Evolutionary conservation across 2,888 invertebrate species (phyloP).

Genomic region (Anoplius nigerrimus): DNA sequence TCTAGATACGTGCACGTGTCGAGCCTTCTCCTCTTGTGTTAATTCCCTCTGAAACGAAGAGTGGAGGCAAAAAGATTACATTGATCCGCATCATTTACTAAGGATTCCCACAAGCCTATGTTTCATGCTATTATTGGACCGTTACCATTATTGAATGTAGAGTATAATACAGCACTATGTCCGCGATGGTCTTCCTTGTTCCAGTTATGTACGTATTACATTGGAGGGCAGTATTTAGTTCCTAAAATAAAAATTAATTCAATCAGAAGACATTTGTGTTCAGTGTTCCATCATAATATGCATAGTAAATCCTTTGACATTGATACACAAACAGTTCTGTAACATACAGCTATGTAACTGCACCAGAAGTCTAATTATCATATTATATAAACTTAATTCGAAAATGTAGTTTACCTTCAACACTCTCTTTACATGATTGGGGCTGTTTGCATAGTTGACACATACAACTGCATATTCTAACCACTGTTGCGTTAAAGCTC

Average conservation of each 20-base stretch:
- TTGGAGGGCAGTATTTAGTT: constrained; percentile 77
- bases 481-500: constrained; percentile 78
- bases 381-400: not conserved
- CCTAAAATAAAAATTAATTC: constrained; percentile 66
- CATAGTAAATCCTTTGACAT: no score
- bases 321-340: no score
- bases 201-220: constrained; percentile 79
- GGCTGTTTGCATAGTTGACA: constrained; percentile 76
- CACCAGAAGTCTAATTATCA: not conserved
- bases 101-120: constrained; percentile 40
- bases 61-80: constrained; percentile 45
- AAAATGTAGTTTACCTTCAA: constrained; percentile 74
- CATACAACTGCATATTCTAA: constrained; percentile 80
- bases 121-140: not conserved
- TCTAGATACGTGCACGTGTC: constrained; percentile 82
- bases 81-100: constrained; percentile 49
- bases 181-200: constrained; percentile 80
- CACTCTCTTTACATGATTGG: constrained; percentile 75
- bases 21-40: constrained; percentile 81
- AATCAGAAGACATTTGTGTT: not conserved
- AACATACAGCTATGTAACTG: not conserved
- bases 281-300: no score
- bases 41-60: constrained; percentile 79
- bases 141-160: constrained; percentile 82
- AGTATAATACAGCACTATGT: constrained; percentile 82